Percentiles rank a stretch among this genome's conserved stretches.
Evolutionary conservation across 1,140 invertebrate genomes (phyloP).

Genomic region (Bombus superbus): DNA sequence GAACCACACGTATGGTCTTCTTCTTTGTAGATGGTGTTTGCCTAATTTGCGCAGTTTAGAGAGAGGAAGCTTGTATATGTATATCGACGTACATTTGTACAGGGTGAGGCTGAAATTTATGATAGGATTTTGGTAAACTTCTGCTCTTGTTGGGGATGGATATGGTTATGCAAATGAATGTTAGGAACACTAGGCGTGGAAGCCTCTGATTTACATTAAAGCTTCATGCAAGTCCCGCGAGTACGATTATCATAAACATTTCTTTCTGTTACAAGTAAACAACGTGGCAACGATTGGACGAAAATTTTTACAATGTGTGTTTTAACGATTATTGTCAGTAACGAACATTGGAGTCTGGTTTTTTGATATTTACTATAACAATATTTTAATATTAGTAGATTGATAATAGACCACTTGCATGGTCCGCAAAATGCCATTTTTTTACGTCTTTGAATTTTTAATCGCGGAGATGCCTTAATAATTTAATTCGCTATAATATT

Average conservation of each 20-base stretch:
- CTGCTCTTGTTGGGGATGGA: not conserved
- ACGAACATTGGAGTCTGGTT: no score
- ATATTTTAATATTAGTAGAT: no score
- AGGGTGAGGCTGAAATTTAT: not conserved
- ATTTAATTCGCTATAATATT: not conserved
- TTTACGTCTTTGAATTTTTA: not conserved
- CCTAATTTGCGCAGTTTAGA: not conserved
- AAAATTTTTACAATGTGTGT: no score
- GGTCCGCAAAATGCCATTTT: not conserved
- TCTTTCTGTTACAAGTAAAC: no score
- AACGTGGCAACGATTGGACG: no score
- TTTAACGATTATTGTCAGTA: no score
- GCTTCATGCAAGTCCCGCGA: no score
- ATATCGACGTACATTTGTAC: conserved; percentile 23
- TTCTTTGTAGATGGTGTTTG: not conserved
- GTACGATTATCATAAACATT: no score
- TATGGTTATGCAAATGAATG: not conserved
- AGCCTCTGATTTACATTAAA: no score
- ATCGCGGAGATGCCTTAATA: not conserved
- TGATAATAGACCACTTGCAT: no score
- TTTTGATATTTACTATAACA: no score
- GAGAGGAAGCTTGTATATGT: not conserved
- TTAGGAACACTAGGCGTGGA: not conserved
- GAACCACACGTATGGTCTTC: no score
- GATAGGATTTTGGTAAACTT: not conserved